phyloP scores from a whole-genome alignment of 2,888 invertebrate genomes.

The Autographa pulchrina region DNA sequence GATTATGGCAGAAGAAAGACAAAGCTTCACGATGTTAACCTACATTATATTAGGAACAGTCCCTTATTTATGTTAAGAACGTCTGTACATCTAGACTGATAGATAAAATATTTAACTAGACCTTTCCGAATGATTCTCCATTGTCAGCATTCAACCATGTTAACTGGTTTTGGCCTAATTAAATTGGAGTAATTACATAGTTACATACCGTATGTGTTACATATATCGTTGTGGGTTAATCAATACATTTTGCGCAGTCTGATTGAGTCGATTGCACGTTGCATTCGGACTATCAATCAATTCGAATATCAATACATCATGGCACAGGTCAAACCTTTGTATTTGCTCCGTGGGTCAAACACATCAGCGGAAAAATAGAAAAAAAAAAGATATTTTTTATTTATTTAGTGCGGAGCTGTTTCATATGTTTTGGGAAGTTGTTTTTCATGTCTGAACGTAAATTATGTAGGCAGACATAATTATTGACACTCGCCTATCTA shows the following conservation, averaged over 20 bases:
- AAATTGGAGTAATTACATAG: slow-evolving; percentile 12
- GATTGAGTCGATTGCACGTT: slow-evolving; percentile 8
- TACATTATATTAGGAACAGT: too few species aligned
- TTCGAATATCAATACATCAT: slow-evolving; percentile 18
- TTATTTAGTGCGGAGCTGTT: background rate
- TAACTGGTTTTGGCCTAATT: background rate
- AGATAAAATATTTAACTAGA: background rate
- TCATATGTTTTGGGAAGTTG: background rate
- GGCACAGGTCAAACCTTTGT: slow-evolving; percentile 2
- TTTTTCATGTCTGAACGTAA: slow-evolving; percentile 24
- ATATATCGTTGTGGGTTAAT: slow-evolving; percentile 21
- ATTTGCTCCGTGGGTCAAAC: too few species aligned
- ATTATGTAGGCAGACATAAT: slow-evolving; percentile 35
- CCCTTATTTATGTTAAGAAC: too few species aligned
- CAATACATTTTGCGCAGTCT: slow-evolving; percentile 23
- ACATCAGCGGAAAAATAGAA: slow-evolving; percentile 16
- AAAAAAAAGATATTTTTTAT: background rate
- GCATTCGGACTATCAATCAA: slow-evolving; percentile 23
- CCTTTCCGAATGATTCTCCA: background rate
- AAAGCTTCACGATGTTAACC: too few species aligned
- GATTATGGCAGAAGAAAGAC: too few species aligned
- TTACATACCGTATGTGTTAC: slow-evolving; percentile 7
- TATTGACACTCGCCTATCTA: slow-evolving; percentile 34
- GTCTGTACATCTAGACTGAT: background rate
- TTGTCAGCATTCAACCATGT: slow-evolving; percentile 13